phyloP scores from a whole-genome alignment of 2,113 vertebrate genomes.

The Lipotes vexillifer region DNA sequence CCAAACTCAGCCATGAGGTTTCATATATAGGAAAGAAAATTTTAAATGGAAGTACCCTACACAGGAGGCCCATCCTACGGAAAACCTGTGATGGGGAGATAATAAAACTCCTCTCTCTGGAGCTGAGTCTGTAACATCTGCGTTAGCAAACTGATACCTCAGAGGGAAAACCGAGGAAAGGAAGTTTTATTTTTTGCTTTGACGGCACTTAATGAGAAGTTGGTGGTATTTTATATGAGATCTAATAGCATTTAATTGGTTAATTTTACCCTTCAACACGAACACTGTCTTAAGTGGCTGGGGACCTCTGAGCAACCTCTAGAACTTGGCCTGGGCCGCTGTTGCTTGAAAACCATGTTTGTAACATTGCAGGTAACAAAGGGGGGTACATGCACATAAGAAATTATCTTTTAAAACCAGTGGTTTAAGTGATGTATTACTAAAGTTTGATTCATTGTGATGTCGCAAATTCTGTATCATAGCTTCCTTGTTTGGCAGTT shows the following conservation, averaged over 20 bases:
- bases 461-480: neutral
- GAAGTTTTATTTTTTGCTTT: neutral
- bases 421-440: neutral
- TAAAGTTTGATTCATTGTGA: neutral
- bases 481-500: neutral
- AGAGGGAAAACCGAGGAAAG: neutral
- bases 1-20: neutral
- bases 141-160: neutral
- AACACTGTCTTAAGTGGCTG: neutral
- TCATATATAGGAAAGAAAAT: neutral
- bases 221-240: slow-evolving; percentile 16
- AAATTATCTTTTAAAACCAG: neutral
- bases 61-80: neutral
- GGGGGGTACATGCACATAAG: neutral
- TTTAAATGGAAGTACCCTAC: neutral
- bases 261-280: neutral
- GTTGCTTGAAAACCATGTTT: neutral
- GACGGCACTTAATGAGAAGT: slow-evolving; percentile 3
- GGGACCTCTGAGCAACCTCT: neutral
- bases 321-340: neutral
- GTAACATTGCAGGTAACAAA: neutral
- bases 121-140: neutral
- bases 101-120: neutral
- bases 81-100: neutral
- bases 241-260: neutral